These are phyloP conservation scores for Pseudoatta argentina DNA, from an alignment of 1,140 invertebrate species.

Conservation along the genomic window DNA sequence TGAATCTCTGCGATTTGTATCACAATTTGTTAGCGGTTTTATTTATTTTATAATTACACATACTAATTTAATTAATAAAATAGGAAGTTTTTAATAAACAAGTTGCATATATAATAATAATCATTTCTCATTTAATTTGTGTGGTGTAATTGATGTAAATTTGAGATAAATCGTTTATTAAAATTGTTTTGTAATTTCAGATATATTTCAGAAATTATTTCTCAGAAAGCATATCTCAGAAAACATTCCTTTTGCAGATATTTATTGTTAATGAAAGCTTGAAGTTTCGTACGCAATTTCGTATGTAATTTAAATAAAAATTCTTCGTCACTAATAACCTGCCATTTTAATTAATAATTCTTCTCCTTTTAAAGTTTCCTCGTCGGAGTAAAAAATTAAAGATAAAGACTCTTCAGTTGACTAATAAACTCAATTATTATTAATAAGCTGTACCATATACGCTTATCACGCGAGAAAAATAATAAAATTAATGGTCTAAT, in stretches of 20 bases:
- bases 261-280: neutral
- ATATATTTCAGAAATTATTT: neutral
- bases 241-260: neutral
- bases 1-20: neutral
- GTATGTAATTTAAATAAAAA: conserved; percentile 1
- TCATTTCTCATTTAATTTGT: neutral
- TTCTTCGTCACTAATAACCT: neutral
- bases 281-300: neutral
- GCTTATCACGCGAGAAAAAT: neutral
- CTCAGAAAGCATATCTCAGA: neutral
- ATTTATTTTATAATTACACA: neutral
- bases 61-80: neutral
- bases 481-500: neutral
- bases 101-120: neutral
- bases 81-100: neutral
- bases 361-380: neutral
- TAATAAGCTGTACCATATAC: neutral
- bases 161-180: neutral
- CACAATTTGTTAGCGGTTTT: neutral
- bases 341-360: neutral
- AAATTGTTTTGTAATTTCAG: too few species aligned
- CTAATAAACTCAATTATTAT: neutral
- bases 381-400: neutral
- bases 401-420: neutral
- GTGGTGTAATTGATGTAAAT: neutral